Evolutionary conservation across 2,797 vertebrate genomes (phyloP).

Genomic region (Enteromius argenteus): DNA sequence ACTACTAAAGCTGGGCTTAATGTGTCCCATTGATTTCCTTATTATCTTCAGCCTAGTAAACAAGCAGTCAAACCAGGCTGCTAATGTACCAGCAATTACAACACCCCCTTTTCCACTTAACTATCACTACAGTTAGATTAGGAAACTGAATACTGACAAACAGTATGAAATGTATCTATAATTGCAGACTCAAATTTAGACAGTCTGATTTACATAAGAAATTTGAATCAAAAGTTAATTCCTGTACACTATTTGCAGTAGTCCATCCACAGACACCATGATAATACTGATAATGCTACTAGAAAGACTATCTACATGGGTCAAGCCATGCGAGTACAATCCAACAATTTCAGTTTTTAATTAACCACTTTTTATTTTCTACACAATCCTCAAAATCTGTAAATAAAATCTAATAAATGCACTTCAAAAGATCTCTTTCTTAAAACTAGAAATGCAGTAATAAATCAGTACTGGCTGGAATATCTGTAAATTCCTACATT

Average conservation of each 20-base stretch:
- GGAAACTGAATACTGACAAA: conserved; percentile 62
- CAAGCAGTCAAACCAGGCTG: conserved; percentile 70
- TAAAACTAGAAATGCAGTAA: neutral
- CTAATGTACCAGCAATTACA: conserved; percentile 79
- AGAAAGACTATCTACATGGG: neutral
- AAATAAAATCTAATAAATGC: neutral
- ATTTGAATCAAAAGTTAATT: neutral
- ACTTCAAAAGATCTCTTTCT: neutral
- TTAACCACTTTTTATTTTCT: neutral
- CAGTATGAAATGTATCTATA: neutral
- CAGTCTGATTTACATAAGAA: neutral
- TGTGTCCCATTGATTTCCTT: conserved; percentile 77
- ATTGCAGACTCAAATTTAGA: neutral
- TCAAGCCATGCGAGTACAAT: neutral
- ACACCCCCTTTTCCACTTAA: conserved; percentile 6
- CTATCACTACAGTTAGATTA: neutral
- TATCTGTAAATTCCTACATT: neutral
- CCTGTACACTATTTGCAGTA: neutral
- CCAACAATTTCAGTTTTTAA: neutral
- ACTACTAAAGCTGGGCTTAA: conserved; percentile 69
- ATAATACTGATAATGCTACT: neutral
- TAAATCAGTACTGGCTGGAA: neutral
- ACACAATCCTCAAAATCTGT: neutral
- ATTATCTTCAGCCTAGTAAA: conserved; percentile 82
- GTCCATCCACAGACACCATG: neutral